Evolutionary conservation across 2,888 invertebrate genomes (phyloP), one percentile per base, ranked within the genome.

Genomic region (Parnassius orleans): DNA sequence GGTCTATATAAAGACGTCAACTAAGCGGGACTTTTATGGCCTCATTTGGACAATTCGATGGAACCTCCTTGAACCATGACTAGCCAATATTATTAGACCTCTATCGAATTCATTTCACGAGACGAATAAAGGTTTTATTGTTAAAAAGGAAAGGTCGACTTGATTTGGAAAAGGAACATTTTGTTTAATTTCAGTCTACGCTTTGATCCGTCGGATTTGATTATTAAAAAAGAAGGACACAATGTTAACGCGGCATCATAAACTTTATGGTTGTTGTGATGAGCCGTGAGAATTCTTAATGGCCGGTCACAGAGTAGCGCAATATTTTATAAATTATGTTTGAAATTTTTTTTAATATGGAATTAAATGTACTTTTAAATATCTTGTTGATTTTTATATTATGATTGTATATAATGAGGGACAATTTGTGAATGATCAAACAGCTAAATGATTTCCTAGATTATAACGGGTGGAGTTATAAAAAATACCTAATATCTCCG

Each of bases 401-500:
- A 59, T 64, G 46, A 50, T 57, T 43, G 48, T 57, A 53, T 43
- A 10, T 41, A 33, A 56, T 61, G 11, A 12, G 14, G 11, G 33
- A 54, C 33, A 53, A 50, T 51, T 58, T 54, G 33, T 41, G 10
- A 55, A 24, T 41, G 46, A 46, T 67, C 48, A 62, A 70, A 73
- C 68, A 75, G 69, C 71, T 73, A 72, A 75, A 79, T 76, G 72
- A 72, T 75, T 71, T 74, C 75, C 69, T 72, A 79, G 81, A 80
- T 59, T 78, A 83, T 81, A 83, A 84, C 86, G 89, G 81, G 88
- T 88, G 83, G 84, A 79, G 84, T 87, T 89, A 88, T 88, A 90
- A 92, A 59, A 92, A 92, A 91, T 86, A 91, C 86, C 87, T 92
- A 92, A 92, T 92, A 92, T 92, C 92, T 92, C 91, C 90, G 90